These are phyloP conservation scores for Drosophila paracracens DNA, from an alignment of 2,888 invertebrate genomes.

Conservation along the genomic window DNA sequence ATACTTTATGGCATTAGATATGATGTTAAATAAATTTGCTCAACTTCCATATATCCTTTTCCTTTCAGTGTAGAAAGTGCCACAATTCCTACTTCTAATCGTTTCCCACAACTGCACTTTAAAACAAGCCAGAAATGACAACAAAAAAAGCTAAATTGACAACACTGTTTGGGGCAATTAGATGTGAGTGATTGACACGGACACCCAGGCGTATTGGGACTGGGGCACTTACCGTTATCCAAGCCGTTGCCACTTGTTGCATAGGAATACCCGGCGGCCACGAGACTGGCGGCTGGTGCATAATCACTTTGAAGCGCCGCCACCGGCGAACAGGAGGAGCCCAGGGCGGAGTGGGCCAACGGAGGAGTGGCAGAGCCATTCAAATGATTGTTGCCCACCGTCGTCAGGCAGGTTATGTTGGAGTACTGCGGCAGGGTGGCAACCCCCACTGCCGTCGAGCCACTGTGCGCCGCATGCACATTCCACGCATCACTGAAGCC, in stretches of 20 bases:
- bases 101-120: background rate
- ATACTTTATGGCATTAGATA: background rate
- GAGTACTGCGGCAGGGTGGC: conserved; percentile 83
- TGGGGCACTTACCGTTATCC: conserved; percentile 83
- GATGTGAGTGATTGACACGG: conserved; percentile 73
- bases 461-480: conserved; percentile 75
- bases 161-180: conserved; percentile 30
- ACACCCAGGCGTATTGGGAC: conserved; percentile 64
- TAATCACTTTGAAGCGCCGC: conserved; percentile 83
- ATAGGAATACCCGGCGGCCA: conserved; percentile 83
- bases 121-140: background rate
- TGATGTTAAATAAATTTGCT: background rate
- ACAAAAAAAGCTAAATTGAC: background rate
- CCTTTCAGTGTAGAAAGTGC: background rate
- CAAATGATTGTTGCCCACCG: conserved; percentile 63
- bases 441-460: conserved; percentile 53
- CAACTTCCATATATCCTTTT: background rate
- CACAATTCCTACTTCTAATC: background rate
- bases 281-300: conserved; percentile 78
- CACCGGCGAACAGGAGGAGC: conserved; percentile 64
- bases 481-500: conserved; percentile 82
- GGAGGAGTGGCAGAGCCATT: conserved; percentile 79
- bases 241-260: conserved; percentile 72
- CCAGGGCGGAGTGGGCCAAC: conserved; percentile 74
- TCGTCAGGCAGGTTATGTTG: conserved; percentile 78